Conservation (phyloP, 2,888 invertebrate genomes). For the Spodoptera exigua region DNA sequence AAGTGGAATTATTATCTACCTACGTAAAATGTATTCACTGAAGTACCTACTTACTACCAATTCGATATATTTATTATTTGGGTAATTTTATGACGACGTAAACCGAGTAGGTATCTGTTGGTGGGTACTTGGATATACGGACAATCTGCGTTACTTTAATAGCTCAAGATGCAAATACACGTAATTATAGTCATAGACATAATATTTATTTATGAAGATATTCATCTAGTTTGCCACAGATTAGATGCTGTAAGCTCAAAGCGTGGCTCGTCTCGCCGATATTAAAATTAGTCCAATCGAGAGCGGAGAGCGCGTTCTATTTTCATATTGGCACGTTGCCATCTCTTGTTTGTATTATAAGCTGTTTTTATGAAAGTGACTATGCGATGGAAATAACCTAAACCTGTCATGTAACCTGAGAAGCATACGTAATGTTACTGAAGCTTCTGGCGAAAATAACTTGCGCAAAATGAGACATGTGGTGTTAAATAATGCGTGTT, state of each 20-base stretch:
- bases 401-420: slow-evolving; percentile 88
- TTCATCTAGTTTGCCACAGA: slow-evolving; percentile 55
- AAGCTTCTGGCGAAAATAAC: slow-evolving; percentile 45
- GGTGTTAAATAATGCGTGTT: slow-evolving; percentile 58
- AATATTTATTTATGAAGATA: slow-evolving; percentile 38
- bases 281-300: slow-evolving; percentile 87
- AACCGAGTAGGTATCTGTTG: no score
- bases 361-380: slow-evolving; percentile 89
- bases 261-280: slow-evolving; percentile 75
- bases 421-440: slow-evolving; percentile 72
- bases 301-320: slow-evolving; percentile 86
- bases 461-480: slow-evolving; percentile 41
- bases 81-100: no score
- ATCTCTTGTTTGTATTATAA: slow-evolving; percentile 89
- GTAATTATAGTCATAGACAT: background rate
- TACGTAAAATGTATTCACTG: no score
- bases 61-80: no score
- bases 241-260: slow-evolving; percentile 77
- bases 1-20: no score
- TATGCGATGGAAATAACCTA: slow-evolving; percentile 88
- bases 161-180: no score
- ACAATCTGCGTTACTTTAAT: no score
- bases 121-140: no score
- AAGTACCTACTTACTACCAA: no score
- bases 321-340: slow-evolving; percentile 85